Percentiles rank a stretch among this genome's conserved stretches.
Evolutionary conservation across 1,140 invertebrate species (phyloP).

Genomic region (Drusus annulatus): DNA sequence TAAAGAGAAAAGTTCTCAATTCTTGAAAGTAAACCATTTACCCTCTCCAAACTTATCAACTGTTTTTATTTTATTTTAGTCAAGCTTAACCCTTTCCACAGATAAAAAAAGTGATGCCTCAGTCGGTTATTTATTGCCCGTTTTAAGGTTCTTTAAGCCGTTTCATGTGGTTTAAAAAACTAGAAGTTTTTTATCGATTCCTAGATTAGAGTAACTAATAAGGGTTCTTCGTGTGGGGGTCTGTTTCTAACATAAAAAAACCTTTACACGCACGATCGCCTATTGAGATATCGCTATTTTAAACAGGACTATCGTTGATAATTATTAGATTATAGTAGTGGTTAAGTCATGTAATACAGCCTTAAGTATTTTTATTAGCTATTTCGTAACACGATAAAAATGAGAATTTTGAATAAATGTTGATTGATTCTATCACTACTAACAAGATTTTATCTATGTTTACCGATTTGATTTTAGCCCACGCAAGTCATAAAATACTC

Average conservation of each 20-base stretch:
- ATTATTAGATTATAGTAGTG: not conserved
- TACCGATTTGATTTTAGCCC: too few relatives aligned
- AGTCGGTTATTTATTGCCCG: constrained; percentile 54
- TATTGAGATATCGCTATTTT: constrained; percentile 32
- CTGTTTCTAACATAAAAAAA: constrained; percentile 37
- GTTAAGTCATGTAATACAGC: too few relatives aligned
- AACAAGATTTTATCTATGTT: too few relatives aligned
- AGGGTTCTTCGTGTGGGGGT: constrained; percentile 53
- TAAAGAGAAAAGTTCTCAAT: not conserved
- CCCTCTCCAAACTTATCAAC: too few relatives aligned
- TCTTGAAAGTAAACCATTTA: too few relatives aligned
- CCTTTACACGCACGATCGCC: not conserved
- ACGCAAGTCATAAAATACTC: too few relatives aligned
- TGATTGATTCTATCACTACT: too few relatives aligned
- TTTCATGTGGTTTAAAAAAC: too few relatives aligned
- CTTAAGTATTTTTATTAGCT: too few relatives aligned
- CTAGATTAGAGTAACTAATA: constrained; percentile 55
- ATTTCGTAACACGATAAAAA: too few relatives aligned
- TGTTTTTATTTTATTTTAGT: not conserved
- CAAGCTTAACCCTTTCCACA: not conserved
- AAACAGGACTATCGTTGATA: not conserved
- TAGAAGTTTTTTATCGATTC: constrained; percentile 27
- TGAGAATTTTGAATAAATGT: too few relatives aligned
- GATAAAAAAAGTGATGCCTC: constrained; percentile 42
- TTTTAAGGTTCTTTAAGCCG: constrained; percentile 5